A percentile compares a stretch with the other conserved stretches of the same genome.
phyloP scores from a whole-genome alignment of 2,888 invertebrate genomes.

The Polymixis lichenea region DNA sequence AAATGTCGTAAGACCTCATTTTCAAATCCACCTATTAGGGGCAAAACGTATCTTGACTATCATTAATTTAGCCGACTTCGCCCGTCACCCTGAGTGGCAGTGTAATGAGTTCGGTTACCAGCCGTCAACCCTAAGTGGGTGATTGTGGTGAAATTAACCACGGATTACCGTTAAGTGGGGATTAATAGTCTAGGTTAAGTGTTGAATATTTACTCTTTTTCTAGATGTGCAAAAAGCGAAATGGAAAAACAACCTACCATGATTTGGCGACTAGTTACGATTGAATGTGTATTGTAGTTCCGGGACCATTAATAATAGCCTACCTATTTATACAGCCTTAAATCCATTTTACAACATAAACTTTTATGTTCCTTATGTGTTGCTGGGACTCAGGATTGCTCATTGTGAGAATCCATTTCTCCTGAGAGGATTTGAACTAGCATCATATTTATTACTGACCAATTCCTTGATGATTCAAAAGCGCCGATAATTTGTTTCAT shows the following conservation, averaged over 20 bases:
- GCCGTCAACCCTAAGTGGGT: constrained; percentile 69
- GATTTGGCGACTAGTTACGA: too few species aligned
- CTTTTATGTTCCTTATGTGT: neutral
- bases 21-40: constrained; percentile 61
- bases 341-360: neutral
- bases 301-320: neutral
- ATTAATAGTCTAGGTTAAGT: constrained; percentile 57
- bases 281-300: neutral
- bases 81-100: constrained; percentile 76
- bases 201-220: constrained; percentile 31
- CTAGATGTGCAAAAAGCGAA: neutral
- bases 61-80: constrained; percentile 58
- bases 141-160: constrained; percentile 76
- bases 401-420: neutral
- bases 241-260: neutral
- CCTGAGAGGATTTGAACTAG: neutral
- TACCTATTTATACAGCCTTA: neutral
- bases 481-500: neutral
- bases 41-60: constrained; percentile 65
- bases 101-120: constrained; percentile 72
- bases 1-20: constrained; percentile 49
- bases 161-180: constrained; percentile 52
- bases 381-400: neutral
- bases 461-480: neutral
- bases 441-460: neutral